Evolutionary conservation across 2,113 vertebrate species (phyloP), one percentile per base, ranked within the genome.

Genomic region (Microtus oregoni): DNA sequence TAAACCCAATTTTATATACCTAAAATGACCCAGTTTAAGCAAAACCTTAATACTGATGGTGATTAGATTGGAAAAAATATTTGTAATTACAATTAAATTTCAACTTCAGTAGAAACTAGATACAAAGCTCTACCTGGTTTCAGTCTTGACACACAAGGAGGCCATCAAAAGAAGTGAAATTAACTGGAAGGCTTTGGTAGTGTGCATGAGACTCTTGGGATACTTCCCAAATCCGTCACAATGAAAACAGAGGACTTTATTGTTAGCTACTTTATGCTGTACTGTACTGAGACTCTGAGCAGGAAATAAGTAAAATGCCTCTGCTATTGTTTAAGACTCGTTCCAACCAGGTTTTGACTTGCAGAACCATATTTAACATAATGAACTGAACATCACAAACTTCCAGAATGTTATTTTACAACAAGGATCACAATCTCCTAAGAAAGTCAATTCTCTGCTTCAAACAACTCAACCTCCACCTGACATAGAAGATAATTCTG

Each of bases 241-340:
- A 88, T 55, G 41, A 70, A 90, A 86, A 70, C 30, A 3, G 19
- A 87, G 81, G 24, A 61, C 50, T 41, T 94, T 77, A 95, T 70
- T 81, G 86, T 70, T 28, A 94, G 47, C 35, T 86, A 58, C 28
- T 91, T 94, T 73, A 83, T 95, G 93, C 77, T 91, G 82, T 7
- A 72, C 73, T 35, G 81, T 63, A 41, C 19, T 79, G 78, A 95
- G 58, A 86, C 75, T 91, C 3, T 81, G 12, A 94, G 70, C 77
- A 78, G 82, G 44, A 96, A 96, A 85, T 95, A 95, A 90, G 24
- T 20, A 90, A 95, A 96, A 90, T 76, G 44, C 28, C 65, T 90
- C 50, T 83, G 68, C 20, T 92, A 89, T 47, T 91, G 47, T 92
- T 94, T 50, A 92, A 95, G 79, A 52, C 24, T 92, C 55, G 88